A percentile compares a stretch with the other conserved stretches of the same genome.
Conservation (phyloP, 1,140 invertebrate species). For the Phymorhynchus buccinoides region DNA sequence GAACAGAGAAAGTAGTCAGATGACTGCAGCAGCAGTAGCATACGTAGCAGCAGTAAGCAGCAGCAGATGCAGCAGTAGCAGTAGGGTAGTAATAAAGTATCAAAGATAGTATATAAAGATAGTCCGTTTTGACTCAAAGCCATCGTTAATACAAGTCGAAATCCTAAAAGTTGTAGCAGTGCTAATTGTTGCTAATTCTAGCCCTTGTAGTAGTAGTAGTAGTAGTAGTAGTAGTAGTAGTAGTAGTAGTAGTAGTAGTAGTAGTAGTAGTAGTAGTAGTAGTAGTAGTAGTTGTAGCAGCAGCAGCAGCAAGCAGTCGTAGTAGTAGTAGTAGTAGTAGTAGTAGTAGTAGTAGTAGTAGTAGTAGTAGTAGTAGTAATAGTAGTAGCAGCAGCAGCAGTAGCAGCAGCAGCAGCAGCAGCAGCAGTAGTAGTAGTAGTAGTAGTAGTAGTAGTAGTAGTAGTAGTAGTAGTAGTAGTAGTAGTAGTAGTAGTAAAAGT, state of each 20-base stretch:
- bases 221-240: conserved; percentile 16
- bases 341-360: conserved; percentile 17
- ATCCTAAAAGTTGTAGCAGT: neutral
- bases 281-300: no score
- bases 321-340: no score
- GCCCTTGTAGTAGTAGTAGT: neutral
- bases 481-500: conserved; percentile 12
- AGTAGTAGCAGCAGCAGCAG: conserved; percentile 11
- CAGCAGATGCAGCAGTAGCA: no score
- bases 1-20: no score
- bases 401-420: neutral
- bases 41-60: no score
- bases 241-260: conserved; percentile 17
- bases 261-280: conserved; percentile 15
- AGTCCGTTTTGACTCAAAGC: no score
- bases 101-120: no score
- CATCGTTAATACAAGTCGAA: neutral
- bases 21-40: no score
- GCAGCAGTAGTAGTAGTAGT: conserved; percentile 12
- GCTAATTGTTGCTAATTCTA: neutral
- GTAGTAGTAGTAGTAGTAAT: conserved; percentile 12
- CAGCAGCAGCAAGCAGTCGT: no score
- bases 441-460: conserved; percentile 16
- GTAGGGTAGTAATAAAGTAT: no score
- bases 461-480: conserved; percentile 17